A percentile compares a stretch with the other conserved stretches of the same genome.
phyloP scores from a whole-genome alignment of 2,888 invertebrate species.

The Acanthosepion lycidas region DNA sequence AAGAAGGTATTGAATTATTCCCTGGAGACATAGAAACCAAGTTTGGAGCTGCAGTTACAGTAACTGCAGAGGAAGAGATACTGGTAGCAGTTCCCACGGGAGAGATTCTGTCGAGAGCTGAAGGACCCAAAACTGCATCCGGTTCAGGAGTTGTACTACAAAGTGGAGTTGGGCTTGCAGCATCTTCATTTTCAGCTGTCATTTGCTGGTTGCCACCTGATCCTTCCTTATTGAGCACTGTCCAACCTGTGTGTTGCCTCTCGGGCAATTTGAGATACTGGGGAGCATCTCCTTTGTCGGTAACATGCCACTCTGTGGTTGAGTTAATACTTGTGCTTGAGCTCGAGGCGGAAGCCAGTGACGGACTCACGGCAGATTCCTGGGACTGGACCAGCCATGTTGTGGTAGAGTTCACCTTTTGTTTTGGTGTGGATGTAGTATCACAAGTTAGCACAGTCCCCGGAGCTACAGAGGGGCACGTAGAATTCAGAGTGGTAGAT shows the following conservation, averaged over 20 bases:
- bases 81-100: background rate
- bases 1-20: background rate
- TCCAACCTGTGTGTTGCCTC: slow-evolving; percentile 59
- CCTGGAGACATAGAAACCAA: background rate
- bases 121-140: background rate
- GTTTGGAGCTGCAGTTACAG: background rate
- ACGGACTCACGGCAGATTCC: slow-evolving; percentile 68
- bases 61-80: background rate
- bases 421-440: slow-evolving; percentile 46
- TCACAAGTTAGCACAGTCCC: slow-evolving; percentile 49
- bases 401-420: slow-evolving; percentile 66
- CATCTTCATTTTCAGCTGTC: slow-evolving; percentile 43
- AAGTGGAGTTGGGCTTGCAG: background rate
- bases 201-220: slow-evolving; percentile 24
- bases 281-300: slow-evolving; percentile 54
- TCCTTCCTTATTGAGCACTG: slow-evolving; percentile 53
- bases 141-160: background rate
- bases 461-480: background rate
- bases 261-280: slow-evolving; percentile 53
- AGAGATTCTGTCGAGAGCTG: background rate
- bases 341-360: slow-evolving; percentile 69
- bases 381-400: slow-evolving; percentile 70
- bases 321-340: slow-evolving; percentile 70
- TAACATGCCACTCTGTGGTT: slow-evolving; percentile 73
- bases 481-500: background rate